Evolutionary conservation across 1,140 invertebrate genomes (phyloP).

Genomic region (Trichogramma pretiosum): DNA sequence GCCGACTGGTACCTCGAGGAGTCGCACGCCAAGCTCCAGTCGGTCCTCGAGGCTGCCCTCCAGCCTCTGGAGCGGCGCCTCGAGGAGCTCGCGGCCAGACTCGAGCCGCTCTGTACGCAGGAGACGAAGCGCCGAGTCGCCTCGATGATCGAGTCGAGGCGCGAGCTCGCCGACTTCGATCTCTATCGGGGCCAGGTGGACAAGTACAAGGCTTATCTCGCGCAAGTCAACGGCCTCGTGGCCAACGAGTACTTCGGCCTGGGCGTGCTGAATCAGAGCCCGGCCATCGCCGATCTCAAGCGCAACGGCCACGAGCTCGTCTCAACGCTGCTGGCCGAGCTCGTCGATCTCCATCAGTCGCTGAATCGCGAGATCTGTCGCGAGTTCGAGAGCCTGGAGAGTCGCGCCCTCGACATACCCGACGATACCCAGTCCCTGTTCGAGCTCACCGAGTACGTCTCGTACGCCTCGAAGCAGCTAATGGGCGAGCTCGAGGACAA

Average conservation of each 20-base stretch:
- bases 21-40: slow-evolving; percentile 29
- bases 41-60: slow-evolving; percentile 28
- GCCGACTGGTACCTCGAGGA: slow-evolving; percentile 35
- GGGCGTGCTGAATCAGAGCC: slow-evolving; percentile 30
- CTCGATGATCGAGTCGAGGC: slow-evolving; percentile 14
- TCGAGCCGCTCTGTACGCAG: slow-evolving; percentile 17
- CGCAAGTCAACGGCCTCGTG: slow-evolving; percentile 27
- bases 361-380: slow-evolving; percentile 32
- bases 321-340: slow-evolving; percentile 24
- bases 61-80: slow-evolving; percentile 25
- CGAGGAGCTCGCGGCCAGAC: slow-evolving; percentile 24
- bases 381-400: slow-evolving; percentile 32
- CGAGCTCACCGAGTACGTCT: slow-evolving; percentile 42
- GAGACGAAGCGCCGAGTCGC: slow-evolving; percentile 16
- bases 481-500: slow-evolving; percentile 35
- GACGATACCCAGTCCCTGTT: slow-evolving; percentile 43
- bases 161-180: slow-evolving; percentile 30
- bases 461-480: slow-evolving; percentile 35
- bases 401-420: slow-evolving; percentile 37
- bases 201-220: slow-evolving; percentile 28
- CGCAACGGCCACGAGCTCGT: slow-evolving; percentile 23
- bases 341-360: slow-evolving; percentile 29
- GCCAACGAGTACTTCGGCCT: slow-evolving; percentile 29
- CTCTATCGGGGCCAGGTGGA: slow-evolving; percentile 26
- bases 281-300: slow-evolving; percentile 29